A percentile compares a stretch with the other conserved stretches of the same genome.
phyloP scores from a whole-genome alignment of 2,888 invertebrate genomes.

The Dusona sp. region DNA sequence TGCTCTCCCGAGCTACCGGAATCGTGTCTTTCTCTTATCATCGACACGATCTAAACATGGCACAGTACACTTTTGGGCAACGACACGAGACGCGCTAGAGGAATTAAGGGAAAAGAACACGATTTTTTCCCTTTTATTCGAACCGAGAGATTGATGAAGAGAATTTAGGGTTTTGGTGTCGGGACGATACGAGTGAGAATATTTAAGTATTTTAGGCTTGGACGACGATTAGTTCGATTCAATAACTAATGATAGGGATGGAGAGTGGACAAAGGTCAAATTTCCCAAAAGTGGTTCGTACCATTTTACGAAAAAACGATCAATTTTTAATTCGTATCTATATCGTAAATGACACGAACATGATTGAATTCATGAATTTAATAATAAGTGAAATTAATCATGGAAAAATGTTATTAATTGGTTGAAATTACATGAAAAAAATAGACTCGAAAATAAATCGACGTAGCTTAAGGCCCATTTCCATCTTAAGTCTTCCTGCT shows the following conservation, averaged over 20 bases:
- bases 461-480: neutral
- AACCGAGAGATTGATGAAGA: conserved; percentile 54
- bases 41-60: conserved; percentile 51
- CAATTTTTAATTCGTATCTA: neutral
- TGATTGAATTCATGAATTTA: neutral
- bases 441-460: neutral
- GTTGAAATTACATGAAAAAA: neutral
- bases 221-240: conserved; percentile 59
- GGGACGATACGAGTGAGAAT: conserved; percentile 27
- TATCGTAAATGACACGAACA: neutral
- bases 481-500: neutral
- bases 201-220: conserved; percentile 38
- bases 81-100: neutral
- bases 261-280: neutral
- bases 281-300: neutral
- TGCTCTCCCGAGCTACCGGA: conserved; percentile 25
- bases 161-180: conserved; percentile 51
- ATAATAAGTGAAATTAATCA: neutral
- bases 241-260: conserved; percentile 52
- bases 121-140: neutral
- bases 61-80: neutral
- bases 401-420: neutral
- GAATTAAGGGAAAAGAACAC: neutral
- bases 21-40: conserved; percentile 44
- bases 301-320: neutral